These are phyloP conservation scores for Actinia tenebrosa DNA, from an alignment of 64 coral and sea anemone genomes.

Conservation along the genomic window DNA sequence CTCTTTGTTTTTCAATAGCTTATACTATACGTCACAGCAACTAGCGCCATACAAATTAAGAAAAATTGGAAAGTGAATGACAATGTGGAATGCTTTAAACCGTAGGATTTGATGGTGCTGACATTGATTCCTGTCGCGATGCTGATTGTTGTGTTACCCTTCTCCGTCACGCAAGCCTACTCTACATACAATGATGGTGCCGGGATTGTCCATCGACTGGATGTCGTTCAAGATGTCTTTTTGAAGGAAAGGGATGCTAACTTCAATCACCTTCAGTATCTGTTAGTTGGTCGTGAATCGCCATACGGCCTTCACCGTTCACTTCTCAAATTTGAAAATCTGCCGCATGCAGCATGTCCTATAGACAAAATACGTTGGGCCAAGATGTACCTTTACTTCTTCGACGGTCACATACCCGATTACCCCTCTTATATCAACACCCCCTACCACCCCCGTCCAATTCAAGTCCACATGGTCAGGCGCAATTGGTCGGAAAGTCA, in stretches of 20 bases:
- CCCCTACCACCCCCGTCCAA: conserved; percentile 17
- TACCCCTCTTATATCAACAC: not conserved
- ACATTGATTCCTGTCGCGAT: not conserved
- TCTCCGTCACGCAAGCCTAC: not conserved
- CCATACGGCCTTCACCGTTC: conserved; percentile 50
- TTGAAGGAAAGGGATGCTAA: not conserved
- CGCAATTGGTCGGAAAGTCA: conserved; percentile 20
- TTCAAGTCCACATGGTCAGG: conserved; percentile 31
- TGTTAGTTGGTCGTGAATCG: conserved; percentile 29
- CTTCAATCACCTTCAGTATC: conserved; percentile 16
- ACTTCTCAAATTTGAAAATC: conserved; percentile 57
- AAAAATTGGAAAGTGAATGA: too few relatives aligned
- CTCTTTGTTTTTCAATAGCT: too few relatives aligned
- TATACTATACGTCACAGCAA: too few relatives aligned
- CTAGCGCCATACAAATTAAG: too few relatives aligned
- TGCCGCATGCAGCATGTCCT: not conserved
- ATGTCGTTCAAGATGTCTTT: conserved; percentile 43
- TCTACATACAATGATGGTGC: not conserved
- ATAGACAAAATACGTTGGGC: conserved; percentile 1
- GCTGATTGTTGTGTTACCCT: not conserved
- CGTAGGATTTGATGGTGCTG: too few relatives aligned
- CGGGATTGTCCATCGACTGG: conserved; percentile 24
- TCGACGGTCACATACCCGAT: conserved; percentile 24
- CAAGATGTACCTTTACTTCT: conserved; percentile 41
- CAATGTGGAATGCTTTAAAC: too few relatives aligned